Conservation (phyloP, 2,797 vertebrate species). For the Sebastes paucispinis region DNA sequence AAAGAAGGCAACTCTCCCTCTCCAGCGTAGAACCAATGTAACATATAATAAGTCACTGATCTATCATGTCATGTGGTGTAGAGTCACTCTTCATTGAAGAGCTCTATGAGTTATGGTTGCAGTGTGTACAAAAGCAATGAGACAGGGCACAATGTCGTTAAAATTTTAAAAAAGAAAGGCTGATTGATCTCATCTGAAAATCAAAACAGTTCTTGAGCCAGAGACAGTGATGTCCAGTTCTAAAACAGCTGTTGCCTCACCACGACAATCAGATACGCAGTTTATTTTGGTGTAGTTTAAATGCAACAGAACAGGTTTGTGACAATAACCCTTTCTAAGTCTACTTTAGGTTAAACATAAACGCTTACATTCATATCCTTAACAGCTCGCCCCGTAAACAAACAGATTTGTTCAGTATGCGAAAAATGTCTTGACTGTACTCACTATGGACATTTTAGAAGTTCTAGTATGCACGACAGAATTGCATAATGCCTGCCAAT, state of each 20-base stretch:
- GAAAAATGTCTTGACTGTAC: slow-evolving; percentile 55
- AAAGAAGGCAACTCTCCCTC: slow-evolving; percentile 63
- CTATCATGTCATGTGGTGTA: slow-evolving; percentile 64
- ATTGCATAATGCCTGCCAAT: slow-evolving; percentile 83
- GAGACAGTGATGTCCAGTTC: slow-evolving; percentile 78
- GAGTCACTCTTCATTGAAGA: slow-evolving; percentile 79
- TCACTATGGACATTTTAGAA: slow-evolving; percentile 60
- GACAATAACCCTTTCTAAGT: slow-evolving; percentile 64
- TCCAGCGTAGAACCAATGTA: slow-evolving; percentile 56
- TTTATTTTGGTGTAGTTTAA: slow-evolving; percentile 80
- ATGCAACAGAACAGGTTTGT: slow-evolving; percentile 69
- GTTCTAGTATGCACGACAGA: slow-evolving; percentile 72
- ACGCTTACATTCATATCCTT: slow-evolving; percentile 79
- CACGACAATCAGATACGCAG: slow-evolving; percentile 67
- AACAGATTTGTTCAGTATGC: slow-evolving; percentile 62
- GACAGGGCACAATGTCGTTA: slow-evolving; percentile 65
- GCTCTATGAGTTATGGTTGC: slow-evolving; percentile 70
- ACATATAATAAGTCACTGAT: slow-evolving; percentile 60
- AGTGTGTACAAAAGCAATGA: slow-evolving; percentile 77
- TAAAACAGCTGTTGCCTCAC: slow-evolving; percentile 69
- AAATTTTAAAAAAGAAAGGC: slow-evolving; percentile 69
- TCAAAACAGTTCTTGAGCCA: slow-evolving; percentile 87
- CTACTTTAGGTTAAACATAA: slow-evolving; percentile 69
- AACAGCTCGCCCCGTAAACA: slow-evolving; percentile 65
- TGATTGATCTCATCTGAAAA: slow-evolving; percentile 73